Evolutionary conservation across 2,888 invertebrate species (phyloP), one percentile per base, ranked within the genome.

Genomic region (Gastracanthus pulcherrimus): DNA sequence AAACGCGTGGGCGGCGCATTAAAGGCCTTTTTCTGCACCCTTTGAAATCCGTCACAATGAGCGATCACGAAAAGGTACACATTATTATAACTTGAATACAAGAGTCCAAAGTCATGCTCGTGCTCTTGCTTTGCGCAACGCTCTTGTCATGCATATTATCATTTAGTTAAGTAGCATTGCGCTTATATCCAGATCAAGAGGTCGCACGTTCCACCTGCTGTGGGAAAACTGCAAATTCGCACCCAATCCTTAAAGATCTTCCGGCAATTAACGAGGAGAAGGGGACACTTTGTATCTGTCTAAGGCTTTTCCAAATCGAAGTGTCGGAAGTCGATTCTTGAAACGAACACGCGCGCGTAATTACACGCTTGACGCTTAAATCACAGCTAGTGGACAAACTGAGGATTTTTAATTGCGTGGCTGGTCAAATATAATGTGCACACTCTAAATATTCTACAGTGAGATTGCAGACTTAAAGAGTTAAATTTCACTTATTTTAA

Each of bases 201-300:
- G 55, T 70, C 55, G 51, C 23, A n/a, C 29, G 55, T 16, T 23
- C 23, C 19, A 4, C 23, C 6, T 5, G 26, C 70, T 26, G 70
- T 70, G 70, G 70, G 70, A 70, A 70, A 70, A 70, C 36, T 55
- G 51, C 16, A 70, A 55, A 70, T 70, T 55, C 51, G 70, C 55
- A 41, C 26, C 13, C 55, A 55, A 55, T n/a, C n/a, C n/a, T n/a
- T 29, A 23, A 26, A 16, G 29, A 48, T 45, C 45, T 45, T 45
- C 67, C 67, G 67, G 45, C 26, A 69, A 45, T 69, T 69, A 69
- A 45, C 26, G 29, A 23, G 58, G 5, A 6, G 13, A 16, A 16
- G 13, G n/a, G 6, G 16, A 23, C 3, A 7, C 51, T 9, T 6
- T 23, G 51, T 23, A 19, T 51, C 1, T 51, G 6, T 48, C 48